phyloP scores from a whole-genome alignment of 2,113 vertebrate genomes.

The Lepus americanus region DNA sequence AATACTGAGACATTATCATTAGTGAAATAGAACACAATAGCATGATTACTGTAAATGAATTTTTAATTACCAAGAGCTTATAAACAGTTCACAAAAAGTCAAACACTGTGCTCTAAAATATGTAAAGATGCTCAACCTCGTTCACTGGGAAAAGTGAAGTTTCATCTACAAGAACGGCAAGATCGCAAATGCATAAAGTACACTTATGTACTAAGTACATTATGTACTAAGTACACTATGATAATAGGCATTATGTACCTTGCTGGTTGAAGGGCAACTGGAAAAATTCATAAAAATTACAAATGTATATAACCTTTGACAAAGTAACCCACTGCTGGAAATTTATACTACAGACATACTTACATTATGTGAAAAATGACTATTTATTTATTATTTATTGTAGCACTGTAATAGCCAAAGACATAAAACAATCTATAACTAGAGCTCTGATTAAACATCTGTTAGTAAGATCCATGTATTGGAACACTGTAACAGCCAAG shows the following conservation, averaged over 20 bases:
- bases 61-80: not conserved
- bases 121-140: not conserved
- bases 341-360: not conserved
- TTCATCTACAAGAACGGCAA: not conserved
- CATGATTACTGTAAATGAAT: not conserved
- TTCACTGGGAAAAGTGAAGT: not conserved
- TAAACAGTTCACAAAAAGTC: not conserved
- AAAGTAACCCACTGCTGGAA: not conserved
- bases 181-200: not conserved
- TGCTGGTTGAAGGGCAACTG: not conserved
- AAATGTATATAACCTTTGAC: not conserved
- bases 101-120: not conserved
- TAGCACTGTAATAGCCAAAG: not conserved
- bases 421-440: not conserved
- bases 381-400: not conserved
- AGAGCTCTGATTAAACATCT: not conserved
- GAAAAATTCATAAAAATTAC: slow-evolving; percentile 37
- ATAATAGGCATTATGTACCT: not conserved
- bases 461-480: not conserved
- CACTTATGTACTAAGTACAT: too few relatives aligned
- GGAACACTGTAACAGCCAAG: not conserved
- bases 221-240: not conserved
- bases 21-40: slow-evolving; percentile 26
- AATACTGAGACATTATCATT: not conserved
- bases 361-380: not conserved